Conservation (phyloP, 2,113 vertebrate species). For the Jacana jacana region DNA sequence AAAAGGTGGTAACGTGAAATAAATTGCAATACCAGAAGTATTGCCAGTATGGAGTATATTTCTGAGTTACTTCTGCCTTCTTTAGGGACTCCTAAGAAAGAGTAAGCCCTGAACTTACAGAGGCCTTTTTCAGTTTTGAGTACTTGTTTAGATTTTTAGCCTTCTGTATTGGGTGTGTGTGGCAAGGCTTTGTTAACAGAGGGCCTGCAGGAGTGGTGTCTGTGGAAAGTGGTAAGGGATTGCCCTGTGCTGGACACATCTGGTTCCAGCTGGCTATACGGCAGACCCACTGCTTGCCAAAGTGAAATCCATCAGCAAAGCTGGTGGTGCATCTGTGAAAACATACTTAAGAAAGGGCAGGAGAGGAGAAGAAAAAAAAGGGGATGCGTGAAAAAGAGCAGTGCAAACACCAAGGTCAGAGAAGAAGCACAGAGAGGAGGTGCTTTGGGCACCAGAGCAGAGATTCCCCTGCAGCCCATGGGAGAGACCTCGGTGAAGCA, state of each 20-base stretch:
- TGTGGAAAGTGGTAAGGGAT: background rate
- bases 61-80: background rate
- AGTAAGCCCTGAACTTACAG: background rate
- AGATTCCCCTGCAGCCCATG: background rate
- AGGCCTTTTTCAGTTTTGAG: background rate
- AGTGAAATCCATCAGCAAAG: background rate
- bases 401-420: background rate
- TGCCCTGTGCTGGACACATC: background rate
- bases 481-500: background rate
- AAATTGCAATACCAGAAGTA: background rate
- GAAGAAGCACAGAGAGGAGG: background rate
- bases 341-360: background rate
- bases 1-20: background rate
- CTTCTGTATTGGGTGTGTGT: background rate
- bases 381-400: background rate
- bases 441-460: background rate
- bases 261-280: background rate
- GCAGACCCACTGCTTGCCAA: background rate
- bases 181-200: background rate
- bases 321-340: background rate
- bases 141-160: background rate
- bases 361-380: background rate
- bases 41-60: background rate
- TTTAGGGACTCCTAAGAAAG: background rate
- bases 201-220: background rate